phyloP scores from a whole-genome alignment of 2,888 invertebrate genomes.

The Nudaria mundana region DNA sequence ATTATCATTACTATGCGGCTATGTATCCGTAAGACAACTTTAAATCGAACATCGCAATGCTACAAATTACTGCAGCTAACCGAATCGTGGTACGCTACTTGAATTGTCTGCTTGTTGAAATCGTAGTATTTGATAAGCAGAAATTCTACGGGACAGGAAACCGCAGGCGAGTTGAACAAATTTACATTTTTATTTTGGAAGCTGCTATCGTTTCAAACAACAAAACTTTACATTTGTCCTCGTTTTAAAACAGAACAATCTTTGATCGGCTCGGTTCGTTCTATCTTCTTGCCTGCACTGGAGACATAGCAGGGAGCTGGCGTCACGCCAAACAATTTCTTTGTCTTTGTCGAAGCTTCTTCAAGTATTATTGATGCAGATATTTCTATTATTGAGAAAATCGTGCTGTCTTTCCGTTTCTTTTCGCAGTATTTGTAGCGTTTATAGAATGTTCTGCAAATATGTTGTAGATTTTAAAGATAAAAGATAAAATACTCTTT shows the following conservation, averaged over 20 bases:
- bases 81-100: constrained; percentile 33
- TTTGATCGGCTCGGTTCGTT: constrained; percentile 62
- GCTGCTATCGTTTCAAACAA: constrained; percentile 56
- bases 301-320: constrained; percentile 42
- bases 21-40: constrained; percentile 8
- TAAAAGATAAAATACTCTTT: too few species aligned
- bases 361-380: constrained; percentile 61
- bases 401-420: constrained; percentile 25
- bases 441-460: too few species aligned
- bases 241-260: constrained; percentile 65
- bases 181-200: constrained; percentile 69
- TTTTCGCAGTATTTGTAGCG: constrained; percentile 24
- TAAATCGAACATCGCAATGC: constrained; percentile 29
- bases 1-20: neutral
- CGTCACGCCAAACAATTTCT: constrained; percentile 65
- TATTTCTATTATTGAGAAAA: constrained; percentile 59
- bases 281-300: constrained; percentile 47
- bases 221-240: constrained; percentile 61
- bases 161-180: constrained; percentile 55
- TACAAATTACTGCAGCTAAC: constrained; percentile 41
- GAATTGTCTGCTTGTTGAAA: constrained; percentile 48
- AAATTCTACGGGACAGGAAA: constrained; percentile 39
- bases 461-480: too few species aligned
- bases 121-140: constrained; percentile 52
- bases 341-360: constrained; percentile 63